Evolutionary conservation across 2,113 vertebrate species (phyloP).

Genomic region (Hippolais icterina): DNA sequence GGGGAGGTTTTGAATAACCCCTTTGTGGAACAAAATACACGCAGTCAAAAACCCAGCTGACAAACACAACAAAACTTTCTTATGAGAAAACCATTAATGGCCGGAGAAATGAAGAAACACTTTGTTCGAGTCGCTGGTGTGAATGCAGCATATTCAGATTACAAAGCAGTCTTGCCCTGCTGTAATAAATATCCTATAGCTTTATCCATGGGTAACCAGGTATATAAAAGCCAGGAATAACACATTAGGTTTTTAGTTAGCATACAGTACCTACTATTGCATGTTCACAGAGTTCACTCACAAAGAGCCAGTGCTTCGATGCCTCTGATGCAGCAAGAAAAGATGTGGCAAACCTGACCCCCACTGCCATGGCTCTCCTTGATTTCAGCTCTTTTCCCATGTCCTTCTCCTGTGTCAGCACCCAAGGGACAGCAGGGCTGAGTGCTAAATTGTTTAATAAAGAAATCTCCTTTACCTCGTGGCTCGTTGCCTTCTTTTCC

Average conservation of each 20-base stretch:
- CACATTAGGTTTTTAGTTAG: constrained; percentile 19
- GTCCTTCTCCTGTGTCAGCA: not conserved
- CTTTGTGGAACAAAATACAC: constrained; percentile 69
- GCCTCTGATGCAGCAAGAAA: not conserved
- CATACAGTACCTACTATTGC: not conserved
- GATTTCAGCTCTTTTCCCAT: not conserved
- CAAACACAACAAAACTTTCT: constrained; percentile 69
- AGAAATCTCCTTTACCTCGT: not conserved
- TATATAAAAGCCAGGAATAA: constrained; percentile 67
- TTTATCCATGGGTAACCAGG: constrained; percentile 14
- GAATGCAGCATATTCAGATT: constrained; percentile 62
- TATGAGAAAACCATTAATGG: constrained; percentile 56
- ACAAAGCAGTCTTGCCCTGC: constrained; percentile 43
- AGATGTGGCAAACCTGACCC: fast-evolving
- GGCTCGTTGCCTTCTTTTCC: fast-evolving
- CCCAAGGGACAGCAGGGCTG: not conserved
- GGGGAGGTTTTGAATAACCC: constrained; percentile 71
- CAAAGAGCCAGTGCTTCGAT: not conserved
- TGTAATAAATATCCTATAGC: constrained; percentile 18
- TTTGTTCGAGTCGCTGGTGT: constrained; percentile 56
- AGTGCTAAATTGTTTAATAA: not conserved
- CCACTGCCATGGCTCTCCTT: not conserved
- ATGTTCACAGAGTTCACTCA: not conserved
- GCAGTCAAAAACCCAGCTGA: constrained; percentile 61
- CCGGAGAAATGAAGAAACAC: constrained; percentile 67